Evolutionary conservation across 2,113 vertebrate species (phyloP).

Genomic region (Bubo blakistoni): DNA sequence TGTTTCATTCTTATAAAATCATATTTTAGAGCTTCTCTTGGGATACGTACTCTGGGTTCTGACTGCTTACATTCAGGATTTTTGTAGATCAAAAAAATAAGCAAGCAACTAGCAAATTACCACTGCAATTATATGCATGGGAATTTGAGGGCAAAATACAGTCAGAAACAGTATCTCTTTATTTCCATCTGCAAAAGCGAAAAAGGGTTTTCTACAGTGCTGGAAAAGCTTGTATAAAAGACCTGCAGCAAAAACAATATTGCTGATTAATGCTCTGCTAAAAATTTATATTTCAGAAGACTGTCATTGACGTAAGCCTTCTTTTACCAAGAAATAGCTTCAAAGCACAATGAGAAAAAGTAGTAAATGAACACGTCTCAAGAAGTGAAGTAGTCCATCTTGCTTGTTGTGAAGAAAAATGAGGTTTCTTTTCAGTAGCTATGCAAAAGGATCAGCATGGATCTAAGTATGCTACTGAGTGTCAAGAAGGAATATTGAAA

Average conservation of each 20-base stretch:
- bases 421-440: background rate
- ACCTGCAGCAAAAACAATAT: background rate
- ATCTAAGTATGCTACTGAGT: background rate
- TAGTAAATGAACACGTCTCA: background rate
- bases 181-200: background rate
- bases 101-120: background rate
- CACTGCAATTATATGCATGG: background rate
- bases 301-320: background rate
- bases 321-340: background rate
- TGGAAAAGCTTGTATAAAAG: background rate
- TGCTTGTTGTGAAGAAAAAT: background rate
- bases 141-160: background rate
- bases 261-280: background rate
- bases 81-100: background rate
- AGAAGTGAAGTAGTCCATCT: background rate
- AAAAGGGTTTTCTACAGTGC: background rate
- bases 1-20: background rate
- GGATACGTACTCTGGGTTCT: background rate
- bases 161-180: background rate
- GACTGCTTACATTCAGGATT: background rate
- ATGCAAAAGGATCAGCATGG: background rate
- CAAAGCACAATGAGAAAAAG: background rate
- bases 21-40: background rate
- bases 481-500: background rate
- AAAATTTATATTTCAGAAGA: background rate